Evolutionary conservation across 2,113 vertebrate genomes (phyloP), one percentile per base, ranked within the genome.

Genomic region (Orthonyx spaldingii): DNA sequence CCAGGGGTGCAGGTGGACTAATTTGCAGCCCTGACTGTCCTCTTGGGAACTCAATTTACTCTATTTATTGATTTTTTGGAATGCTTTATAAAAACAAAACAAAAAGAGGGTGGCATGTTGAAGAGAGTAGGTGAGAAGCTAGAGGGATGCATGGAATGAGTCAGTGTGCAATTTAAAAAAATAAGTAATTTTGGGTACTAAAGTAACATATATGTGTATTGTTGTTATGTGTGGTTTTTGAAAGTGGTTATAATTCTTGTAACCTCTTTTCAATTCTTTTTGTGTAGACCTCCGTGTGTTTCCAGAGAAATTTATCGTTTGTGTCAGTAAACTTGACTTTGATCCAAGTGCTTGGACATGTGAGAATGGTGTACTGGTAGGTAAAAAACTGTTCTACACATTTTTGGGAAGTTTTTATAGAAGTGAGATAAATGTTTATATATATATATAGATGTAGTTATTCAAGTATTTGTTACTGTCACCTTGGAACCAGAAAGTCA

Each of bases 301-400:
- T 97, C 99, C 99, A 59, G 99, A 99, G 52, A 98, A 98, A 91
- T 98, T 98, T 94, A 98, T 99, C 30, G 98, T 99, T 96, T 99
- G 98, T 97, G 98, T 98, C 97, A 98, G 97, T 97, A 98, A 97
- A 91, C 98, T 98, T 82, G 98, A 98, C 93, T 97, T 94, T 86
- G 91, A 91, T 97, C 93, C 76, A 87, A 97, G 95, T 78, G 88
- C 90, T 94, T 97, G 95, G 96, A 80, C 94, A 93, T 98, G 94
- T 95, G 97, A 96, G 92, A 97, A 78, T 95, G 94, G 69, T 96
- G 95, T 95, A 87, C 75, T 92, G 98, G 98, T 99, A 98, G 85
- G 98, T 98, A 97, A 64, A 49, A 89, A 97, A 89, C 74, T 9
- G 3, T 72, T 95, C 44, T 80, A 1, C 65, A 83, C 6, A 14